These are phyloP conservation scores for Chelonus formosanus DNA, from an alignment of 2,888 invertebrate species.

Conservation along the genomic window DNA sequence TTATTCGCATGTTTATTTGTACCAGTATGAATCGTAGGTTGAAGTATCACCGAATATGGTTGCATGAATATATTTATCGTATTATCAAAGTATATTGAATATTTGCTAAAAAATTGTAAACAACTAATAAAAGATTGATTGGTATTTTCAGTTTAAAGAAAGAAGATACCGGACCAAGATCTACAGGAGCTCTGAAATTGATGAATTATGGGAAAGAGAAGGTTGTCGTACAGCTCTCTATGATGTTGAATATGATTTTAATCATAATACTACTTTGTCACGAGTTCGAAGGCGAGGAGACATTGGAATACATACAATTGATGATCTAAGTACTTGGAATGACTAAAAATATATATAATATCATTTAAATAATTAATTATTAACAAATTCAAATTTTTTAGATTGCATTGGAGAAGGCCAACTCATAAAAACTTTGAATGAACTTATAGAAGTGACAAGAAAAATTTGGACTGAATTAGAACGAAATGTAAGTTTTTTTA, in stretches of 20 bases:
- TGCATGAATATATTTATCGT: slow-evolving; percentile 33
- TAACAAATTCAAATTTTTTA: slow-evolving; percentile 35
- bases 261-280: slow-evolving; percentile 46
- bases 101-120: too few species aligned
- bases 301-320: slow-evolving; percentile 72
- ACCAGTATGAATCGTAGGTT: slow-evolving; percentile 61
- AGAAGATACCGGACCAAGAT: slow-evolving; percentile 55
- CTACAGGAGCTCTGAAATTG: slow-evolving; percentile 51
- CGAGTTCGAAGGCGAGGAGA: slow-evolving; percentile 70
- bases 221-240: slow-evolving; percentile 51
- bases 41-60: slow-evolving; percentile 70
- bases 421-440: slow-evolving; percentile 73
- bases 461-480: slow-evolving; percentile 76
- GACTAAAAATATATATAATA: neutral
- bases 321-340: slow-evolving; percentile 67
- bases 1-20: slow-evolving; percentile 33
- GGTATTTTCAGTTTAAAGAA: slow-evolving; percentile 51
- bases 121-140: too few species aligned
- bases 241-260: slow-evolving; percentile 52
- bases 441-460: slow-evolving; percentile 74
- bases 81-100: too few species aligned
- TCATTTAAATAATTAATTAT: neutral
- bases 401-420: slow-evolving; percentile 66
- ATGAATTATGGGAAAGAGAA: slow-evolving; percentile 54
- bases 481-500: slow-evolving; percentile 60